Evolutionary conservation across 2,113 vertebrate species (phyloP).

Genomic region (Dasyprocta punctata): DNA sequence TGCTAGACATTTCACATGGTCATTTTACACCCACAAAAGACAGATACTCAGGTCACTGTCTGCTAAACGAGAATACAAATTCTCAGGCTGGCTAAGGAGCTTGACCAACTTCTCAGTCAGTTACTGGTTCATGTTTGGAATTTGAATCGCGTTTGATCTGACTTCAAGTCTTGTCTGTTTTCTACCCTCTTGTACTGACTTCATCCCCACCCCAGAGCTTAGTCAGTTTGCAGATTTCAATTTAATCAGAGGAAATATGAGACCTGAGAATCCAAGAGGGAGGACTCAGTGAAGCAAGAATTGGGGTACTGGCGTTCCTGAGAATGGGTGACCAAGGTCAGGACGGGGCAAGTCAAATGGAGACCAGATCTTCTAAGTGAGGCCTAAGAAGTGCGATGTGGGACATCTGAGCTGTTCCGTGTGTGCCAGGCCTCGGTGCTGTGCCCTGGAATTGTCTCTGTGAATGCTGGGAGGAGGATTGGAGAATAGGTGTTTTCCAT

Average conservation of each 20-base stretch:
- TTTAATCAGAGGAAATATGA: not conserved
- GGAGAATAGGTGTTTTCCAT: not conserved
- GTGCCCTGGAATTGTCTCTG: not conserved
- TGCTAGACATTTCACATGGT: not conserved
- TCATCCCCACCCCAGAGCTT: not conserved
- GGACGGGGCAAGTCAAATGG: not conserved
- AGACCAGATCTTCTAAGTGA: not conserved
- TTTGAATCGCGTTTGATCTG: not conserved
- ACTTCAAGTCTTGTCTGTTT: not conserved
- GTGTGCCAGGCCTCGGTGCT: fast-evolving
- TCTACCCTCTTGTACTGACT: not conserved
- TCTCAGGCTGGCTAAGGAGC: not conserved
- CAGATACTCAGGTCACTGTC: not conserved
- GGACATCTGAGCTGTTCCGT: not conserved
- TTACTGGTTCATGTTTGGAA: not conserved
- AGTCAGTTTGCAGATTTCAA: not conserved
- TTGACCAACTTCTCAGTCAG: not conserved
- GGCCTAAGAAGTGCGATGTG: not conserved
- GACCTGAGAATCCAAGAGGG: not conserved
- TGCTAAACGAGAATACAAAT: not conserved
- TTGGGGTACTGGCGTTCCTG: too few relatives aligned
- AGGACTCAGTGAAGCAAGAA: not conserved
- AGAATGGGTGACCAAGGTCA: not conserved
- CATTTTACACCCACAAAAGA: not conserved
- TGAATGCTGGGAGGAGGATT: fast-evolving